These are phyloP conservation scores for Ceratosolen fusciceps DNA, from an alignment of 1,140 invertebrate species.

Conservation along the genomic window DNA sequence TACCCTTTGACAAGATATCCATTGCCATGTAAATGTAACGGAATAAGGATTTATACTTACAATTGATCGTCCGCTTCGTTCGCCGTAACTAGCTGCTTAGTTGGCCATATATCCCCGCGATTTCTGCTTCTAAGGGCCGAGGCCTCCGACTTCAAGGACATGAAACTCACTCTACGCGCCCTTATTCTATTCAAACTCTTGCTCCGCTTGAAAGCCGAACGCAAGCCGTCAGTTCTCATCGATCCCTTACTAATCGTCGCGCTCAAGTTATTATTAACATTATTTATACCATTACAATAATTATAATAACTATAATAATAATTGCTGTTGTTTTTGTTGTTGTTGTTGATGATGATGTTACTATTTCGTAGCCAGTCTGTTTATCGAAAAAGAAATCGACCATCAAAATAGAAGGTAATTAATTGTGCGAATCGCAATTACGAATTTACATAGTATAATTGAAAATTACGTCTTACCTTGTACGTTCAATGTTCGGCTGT, in stretches of 20 bases:
- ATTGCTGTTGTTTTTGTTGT: background rate
- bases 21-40: too few relatives aligned
- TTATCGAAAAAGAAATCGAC: background rate
- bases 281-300: too few relatives aligned
- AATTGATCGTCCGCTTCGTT: too few relatives aligned
- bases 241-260: too few relatives aligned
- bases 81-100: too few relatives aligned
- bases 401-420: background rate
- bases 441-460: background rate
- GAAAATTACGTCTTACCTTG: constrained; percentile 13
- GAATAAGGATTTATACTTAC: too few relatives aligned
- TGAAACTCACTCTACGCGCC: constrained; percentile 14
- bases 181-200: constrained; percentile 8
- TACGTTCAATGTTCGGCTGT: background rate
- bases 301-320: too few relatives aligned
- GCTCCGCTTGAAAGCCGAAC: background rate
- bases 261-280: too few relatives aligned
- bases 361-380: constrained; percentile 1
- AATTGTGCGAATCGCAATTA: background rate
- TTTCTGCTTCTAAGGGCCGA: too few relatives aligned
- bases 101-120: too few relatives aligned
- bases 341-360: background rate
- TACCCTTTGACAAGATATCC: too few relatives aligned
- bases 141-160: constrained; percentile 2
- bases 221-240: too few relatives aligned